Conservation (phyloP, 2,797 vertebrate genomes). For the Sebastolobus alascanus region DNA sequence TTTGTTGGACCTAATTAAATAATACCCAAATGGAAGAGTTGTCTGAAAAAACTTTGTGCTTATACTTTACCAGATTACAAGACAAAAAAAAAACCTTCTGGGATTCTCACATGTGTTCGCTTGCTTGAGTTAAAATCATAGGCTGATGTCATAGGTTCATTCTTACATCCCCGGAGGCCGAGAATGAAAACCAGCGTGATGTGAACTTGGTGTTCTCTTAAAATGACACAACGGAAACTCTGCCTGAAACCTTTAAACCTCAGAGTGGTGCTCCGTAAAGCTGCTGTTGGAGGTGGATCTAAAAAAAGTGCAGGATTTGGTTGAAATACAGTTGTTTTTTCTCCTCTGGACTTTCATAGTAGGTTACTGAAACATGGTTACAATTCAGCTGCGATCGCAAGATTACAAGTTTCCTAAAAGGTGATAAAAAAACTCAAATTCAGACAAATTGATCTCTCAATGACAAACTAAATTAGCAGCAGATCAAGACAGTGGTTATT, state of each 20-base stretch:
- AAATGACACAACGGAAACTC: slow-evolving; percentile 72
- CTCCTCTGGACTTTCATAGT: background rate
- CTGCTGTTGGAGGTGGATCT: slow-evolving; percentile 25
- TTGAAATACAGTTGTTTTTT: background rate
- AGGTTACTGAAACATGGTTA: slow-evolving; percentile 4
- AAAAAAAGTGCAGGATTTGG: background rate
- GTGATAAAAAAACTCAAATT: background rate
- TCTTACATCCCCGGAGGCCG: slow-evolving; percentile 51
- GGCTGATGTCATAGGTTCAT: slow-evolving; percentile 76
- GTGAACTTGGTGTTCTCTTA: slow-evolving; percentile 54
- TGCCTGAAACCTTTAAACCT: slow-evolving; percentile 55
- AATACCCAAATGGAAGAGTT: slow-evolving; percentile 42
- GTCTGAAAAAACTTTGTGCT: slow-evolving; percentile 61
- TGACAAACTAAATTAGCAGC: background rate
- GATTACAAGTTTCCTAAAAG: background rate
- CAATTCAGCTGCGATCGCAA: background rate
- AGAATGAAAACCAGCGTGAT: slow-evolving; percentile 55
- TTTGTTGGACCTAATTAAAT: slow-evolving; percentile 48
- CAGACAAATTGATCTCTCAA: background rate
- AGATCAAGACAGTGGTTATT: background rate
- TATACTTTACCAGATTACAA: slow-evolving; percentile 21
- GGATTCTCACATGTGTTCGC: slow-evolving; percentile 53
- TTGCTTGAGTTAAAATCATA: slow-evolving; percentile 68
- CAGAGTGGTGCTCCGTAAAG: slow-evolving; percentile 13
- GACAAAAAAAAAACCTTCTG: background rate